Evolutionary conservation across 2,113 vertebrate genomes (phyloP), one percentile per base, ranked within the genome.

Genomic region (Taurulus bubalis): DNA sequence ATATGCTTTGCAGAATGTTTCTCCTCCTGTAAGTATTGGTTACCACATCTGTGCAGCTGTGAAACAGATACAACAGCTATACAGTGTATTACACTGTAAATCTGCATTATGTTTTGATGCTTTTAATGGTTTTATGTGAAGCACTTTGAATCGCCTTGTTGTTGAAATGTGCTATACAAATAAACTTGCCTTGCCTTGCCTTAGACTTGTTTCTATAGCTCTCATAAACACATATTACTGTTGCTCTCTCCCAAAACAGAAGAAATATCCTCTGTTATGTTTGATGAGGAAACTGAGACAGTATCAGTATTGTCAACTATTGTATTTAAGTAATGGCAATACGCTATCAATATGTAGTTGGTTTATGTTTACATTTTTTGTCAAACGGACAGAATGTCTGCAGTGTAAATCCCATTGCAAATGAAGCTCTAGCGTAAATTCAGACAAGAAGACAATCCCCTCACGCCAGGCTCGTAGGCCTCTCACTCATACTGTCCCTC

Each of bases 191-290:
- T n/a, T n/a, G n/a, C n/a, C n/a, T n/a, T n/a, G n/a, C n/a, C n/a
- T n/a, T n/a, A n/a, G n/a, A n/a, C n/a, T 72, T 40, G 8, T 80
- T 66, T 59, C 6, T 72, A 15, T 58, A 68, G 34, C 65, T 53
- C 18, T 38, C 34, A 53, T 32, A 49, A 79, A 20, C 67, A 67
- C 34, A 42, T 15, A 45, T 32, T 24, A 14, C 34, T 42, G 20
- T 30, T 76, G 2, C 42, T 38, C 34, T 72, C 26, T 38, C 24
- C n/a, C 0, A 28, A 24, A 16, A 30, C 20, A 53, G 34, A 38
- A 18, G n/a, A 38, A 49, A n/a, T 2, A 45, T 76, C 49, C 34
- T 42, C 15, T n/a, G 42, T 18, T 53, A 24, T 40, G 20, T 32
- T 28, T 10, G 4, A 11, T 30, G 7, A 4, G 11, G 24, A 76